Conservation (phyloP, 2,797 vertebrate genomes). For the Sebastes flavidus region DNA sequence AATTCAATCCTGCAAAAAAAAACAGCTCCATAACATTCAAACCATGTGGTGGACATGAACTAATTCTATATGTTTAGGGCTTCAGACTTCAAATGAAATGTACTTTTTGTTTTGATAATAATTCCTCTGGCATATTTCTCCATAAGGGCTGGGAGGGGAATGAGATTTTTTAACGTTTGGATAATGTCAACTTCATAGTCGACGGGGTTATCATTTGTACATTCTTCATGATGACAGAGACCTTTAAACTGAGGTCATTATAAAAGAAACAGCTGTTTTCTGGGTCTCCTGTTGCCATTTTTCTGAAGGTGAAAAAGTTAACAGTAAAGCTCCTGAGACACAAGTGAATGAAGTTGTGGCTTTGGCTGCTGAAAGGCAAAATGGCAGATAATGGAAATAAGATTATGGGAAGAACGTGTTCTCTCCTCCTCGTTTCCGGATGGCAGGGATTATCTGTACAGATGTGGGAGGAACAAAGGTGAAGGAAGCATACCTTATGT, state of each 20-base stretch:
- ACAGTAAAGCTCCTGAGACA: not conserved
- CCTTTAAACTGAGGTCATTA: conserved; percentile 29
- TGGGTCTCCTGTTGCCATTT: conserved; percentile 35
- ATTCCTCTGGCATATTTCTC: conserved; percentile 6
- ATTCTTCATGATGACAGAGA: conserved; percentile 27
- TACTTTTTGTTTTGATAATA: not conserved
- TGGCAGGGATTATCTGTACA: conserved; percentile 39
- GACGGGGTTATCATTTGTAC: conserved; percentile 21
- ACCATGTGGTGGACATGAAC: not conserved
- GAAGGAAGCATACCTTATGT: conserved; percentile 17
- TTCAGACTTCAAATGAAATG: not conserved
- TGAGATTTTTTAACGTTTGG: conserved; percentile 5
- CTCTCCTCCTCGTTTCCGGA: conserved; percentile 16
- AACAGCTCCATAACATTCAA: not conserved
- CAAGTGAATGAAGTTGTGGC: conserved; percentile 2
- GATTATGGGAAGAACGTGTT: conserved; percentile 24
- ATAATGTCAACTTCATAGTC: not conserved
- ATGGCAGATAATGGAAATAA: conserved; percentile 44
- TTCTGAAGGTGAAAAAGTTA: conserved; percentile 4
- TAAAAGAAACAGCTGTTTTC: conserved; percentile 55
- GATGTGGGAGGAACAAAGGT: conserved; percentile 31
- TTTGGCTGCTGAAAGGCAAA: conserved; percentile 21
- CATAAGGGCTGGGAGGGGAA: not conserved
- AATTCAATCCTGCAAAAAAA: not conserved
- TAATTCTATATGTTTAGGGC: not conserved